Evolutionary conservation across 92 coral and sea anemone genomes (phyloP).

Genomic region (Muricea muricata): DNA sequence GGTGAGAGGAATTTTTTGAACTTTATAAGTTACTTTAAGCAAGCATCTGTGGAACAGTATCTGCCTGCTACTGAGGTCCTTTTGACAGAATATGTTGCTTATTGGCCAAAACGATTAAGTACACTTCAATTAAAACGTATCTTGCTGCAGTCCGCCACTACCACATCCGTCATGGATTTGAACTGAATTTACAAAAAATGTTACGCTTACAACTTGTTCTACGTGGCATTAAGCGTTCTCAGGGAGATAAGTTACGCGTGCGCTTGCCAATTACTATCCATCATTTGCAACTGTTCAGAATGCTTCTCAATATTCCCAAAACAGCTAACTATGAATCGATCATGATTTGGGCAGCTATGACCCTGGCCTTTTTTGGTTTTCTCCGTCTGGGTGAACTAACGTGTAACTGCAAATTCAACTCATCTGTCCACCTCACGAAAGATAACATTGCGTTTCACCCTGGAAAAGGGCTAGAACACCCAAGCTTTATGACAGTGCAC

Average conservation of each 20-base stretch:
- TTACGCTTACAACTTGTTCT: slow-evolving; percentile 54
- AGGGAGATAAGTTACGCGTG: slow-evolving; percentile 44
- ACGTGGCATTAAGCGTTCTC: slow-evolving; percentile 62
- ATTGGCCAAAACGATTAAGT: slow-evolving; percentile 49
- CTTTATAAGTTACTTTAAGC: slow-evolving; percentile 35
- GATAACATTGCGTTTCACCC: slow-evolving; percentile 45
- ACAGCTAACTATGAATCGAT: slow-evolving; percentile 40
- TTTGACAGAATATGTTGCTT: slow-evolving; percentile 50
- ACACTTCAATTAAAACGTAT: slow-evolving; percentile 61
- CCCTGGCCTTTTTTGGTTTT: slow-evolving; percentile 67
- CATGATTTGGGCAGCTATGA: slow-evolving; percentile 69
- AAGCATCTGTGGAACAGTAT: not conserved
- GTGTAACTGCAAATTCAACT: slow-evolving; percentile 44
- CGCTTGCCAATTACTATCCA: slow-evolving; percentile 62
- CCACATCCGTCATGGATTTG: slow-evolving; percentile 54
- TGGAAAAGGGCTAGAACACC: not conserved
- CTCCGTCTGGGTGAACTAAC: slow-evolving; percentile 64
- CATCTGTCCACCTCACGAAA: slow-evolving; percentile 47
- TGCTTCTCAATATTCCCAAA: slow-evolving; percentile 39
- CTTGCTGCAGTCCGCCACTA: slow-evolving; percentile 63
- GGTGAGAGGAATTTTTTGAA: slow-evolving; percentile 57
- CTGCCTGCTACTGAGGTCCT: slow-evolving; percentile 59
- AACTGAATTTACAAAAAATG: slow-evolving; percentile 51
- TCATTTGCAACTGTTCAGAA: slow-evolving; percentile 9
- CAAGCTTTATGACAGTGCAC: slow-evolving; percentile 12